A percentile compares a stretch with the other conserved stretches of the same genome.
Evolutionary conservation across 2,113 vertebrate genomes (phyloP).

Genomic region (Gulo gulo): DNA sequence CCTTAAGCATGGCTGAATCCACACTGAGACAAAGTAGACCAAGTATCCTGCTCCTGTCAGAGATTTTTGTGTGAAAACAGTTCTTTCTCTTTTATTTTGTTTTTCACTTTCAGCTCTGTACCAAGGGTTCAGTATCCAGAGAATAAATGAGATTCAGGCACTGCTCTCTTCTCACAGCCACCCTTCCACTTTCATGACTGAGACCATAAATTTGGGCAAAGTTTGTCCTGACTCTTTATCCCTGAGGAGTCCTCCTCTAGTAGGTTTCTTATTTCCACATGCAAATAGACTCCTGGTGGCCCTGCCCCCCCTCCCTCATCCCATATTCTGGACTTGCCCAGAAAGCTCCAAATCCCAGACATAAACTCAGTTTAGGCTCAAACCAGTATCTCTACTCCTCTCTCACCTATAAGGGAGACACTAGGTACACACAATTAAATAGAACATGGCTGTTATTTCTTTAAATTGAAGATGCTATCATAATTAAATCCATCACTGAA

Average conservation of each 20-base stretch:
- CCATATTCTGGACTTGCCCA: not conserved
- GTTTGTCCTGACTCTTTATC: not conserved
- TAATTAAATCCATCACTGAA: not conserved
- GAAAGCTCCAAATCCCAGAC: not conserved
- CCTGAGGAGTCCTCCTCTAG: not conserved
- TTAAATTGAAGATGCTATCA: not conserved
- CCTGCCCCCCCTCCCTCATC: not conserved
- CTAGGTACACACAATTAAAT: not conserved
- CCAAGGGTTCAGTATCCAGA: not conserved
- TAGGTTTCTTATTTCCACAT: not conserved
- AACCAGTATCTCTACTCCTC: not conserved
- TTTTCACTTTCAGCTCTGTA: not conserved
- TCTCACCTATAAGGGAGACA: not conserved
- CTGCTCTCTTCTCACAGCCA: not conserved
- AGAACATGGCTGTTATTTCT: not conserved
- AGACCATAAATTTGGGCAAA: not conserved
- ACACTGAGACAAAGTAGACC: not conserved
- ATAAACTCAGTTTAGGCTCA: not conserved
- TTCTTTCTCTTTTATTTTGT: not conserved
- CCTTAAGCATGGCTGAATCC: not conserved
- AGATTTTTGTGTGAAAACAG: not conserved
- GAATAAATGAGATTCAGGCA: not conserved
- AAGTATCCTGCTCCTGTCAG: not conserved
- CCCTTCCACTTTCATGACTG: not conserved
- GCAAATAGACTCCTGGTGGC: not conserved